Evolutionary conservation across 2,888 invertebrate genomes (phyloP).

Genomic region (Arctia plantaginis): DNA sequence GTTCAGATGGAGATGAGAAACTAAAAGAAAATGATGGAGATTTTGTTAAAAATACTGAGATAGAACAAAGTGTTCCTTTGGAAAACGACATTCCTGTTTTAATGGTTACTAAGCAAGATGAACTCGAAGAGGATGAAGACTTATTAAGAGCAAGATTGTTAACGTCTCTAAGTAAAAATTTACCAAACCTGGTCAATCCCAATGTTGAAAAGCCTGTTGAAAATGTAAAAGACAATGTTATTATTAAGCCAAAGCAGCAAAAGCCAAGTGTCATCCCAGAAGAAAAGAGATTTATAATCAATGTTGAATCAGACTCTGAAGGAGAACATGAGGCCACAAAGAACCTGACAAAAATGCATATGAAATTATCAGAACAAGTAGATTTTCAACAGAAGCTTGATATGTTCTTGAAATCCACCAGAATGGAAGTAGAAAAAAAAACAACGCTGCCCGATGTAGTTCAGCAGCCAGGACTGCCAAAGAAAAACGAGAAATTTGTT

Average conservation of each 20-base stretch:
- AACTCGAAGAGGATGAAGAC: constrained; percentile 87
- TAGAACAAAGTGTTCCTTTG: constrained; percentile 22
- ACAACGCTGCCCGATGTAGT: constrained; percentile 67
- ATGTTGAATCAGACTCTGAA: constrained; percentile 82
- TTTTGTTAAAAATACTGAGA: constrained; percentile 40
- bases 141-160: constrained; percentile 86
- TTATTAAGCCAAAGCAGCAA: constrained; percentile 35
- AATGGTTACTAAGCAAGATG: constrained; percentile 62
- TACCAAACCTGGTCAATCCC: constrained; percentile 74
- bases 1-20: constrained; percentile 78
- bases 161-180: constrained; percentile 87
- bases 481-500: constrained; percentile 73
- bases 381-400: constrained; percentile 82
- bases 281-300: constrained; percentile 79
- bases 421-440: constrained; percentile 78
- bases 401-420: constrained; percentile 76
- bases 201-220: constrained; percentile 57
- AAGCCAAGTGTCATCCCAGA: constrained; percentile 55
- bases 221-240: constrained; percentile 41
- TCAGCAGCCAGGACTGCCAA: constrained; percentile 60
- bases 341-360: constrained; percentile 84
- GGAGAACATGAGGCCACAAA: constrained; percentile 83
- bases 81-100: constrained; percentile 36
- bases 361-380: constrained; percentile 75
- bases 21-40: constrained; percentile 56